Evolutionary conservation across 2,797 vertebrate genomes (phyloP).

Genomic region (Trematomus bernacchii): DNA sequence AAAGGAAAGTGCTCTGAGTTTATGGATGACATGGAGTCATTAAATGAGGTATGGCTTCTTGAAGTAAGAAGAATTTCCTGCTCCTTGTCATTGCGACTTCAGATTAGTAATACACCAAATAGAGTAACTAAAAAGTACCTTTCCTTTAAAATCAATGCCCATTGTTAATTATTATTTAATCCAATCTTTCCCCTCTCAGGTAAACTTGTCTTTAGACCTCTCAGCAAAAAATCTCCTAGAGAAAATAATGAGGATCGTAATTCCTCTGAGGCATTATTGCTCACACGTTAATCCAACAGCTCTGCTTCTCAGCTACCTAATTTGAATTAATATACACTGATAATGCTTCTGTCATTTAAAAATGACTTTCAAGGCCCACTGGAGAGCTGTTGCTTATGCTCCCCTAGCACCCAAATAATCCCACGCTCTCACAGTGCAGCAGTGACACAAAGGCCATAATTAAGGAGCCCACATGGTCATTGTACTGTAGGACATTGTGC

Average conservation of each 20-base stretch:
- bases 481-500: neutral
- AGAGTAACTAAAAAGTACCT: neutral
- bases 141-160: neutral
- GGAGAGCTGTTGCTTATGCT: neutral
- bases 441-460: neutral
- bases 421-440: constrained; percentile 12
- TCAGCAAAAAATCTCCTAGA: constrained; percentile 11
- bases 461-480: constrained; percentile 3
- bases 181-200: neutral
- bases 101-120: neutral
- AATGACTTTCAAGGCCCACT: neutral
- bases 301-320: neutral
- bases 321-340: too few relatives aligned
- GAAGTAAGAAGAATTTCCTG: too few relatives aligned
- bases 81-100: neutral
- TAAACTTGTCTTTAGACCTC: neutral
- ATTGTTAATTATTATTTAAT: too few relatives aligned
- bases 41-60: too few relatives aligned
- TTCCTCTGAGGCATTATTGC: neutral
- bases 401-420: neutral
- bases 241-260: neutral
- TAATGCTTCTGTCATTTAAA: constrained; percentile 11
- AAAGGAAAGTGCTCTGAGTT: too few relatives aligned
- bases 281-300: constrained; percentile 14
- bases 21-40: too few relatives aligned